Percentiles rank a stretch among this genome's conserved stretches.
Conservation (phyloP, 2,113 vertebrate species). For the Neolamprologus brichardi region DNA sequence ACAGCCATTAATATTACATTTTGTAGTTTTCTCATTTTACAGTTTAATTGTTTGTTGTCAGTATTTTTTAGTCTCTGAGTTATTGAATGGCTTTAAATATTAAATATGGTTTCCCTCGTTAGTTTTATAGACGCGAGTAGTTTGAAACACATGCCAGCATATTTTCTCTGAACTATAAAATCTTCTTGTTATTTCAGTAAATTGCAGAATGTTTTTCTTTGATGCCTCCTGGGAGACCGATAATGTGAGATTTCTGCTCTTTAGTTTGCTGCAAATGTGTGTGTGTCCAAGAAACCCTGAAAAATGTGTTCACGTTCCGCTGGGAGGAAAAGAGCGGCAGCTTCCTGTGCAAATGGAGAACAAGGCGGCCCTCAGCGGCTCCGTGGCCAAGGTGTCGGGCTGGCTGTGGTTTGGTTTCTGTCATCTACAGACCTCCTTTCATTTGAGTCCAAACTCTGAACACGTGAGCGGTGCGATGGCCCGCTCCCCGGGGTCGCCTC, state of each 20-base stretch:
- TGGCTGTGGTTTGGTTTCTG: not conserved
- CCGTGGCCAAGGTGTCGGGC: not conserved
- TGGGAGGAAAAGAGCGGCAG: not conserved
- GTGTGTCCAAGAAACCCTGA: not conserved
- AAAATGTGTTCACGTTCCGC: not conserved
- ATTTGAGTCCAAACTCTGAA: not conserved
- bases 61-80: rapidly evolving
- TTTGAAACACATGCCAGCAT: not conserved
- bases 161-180: not conserved
- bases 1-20: not conserved
- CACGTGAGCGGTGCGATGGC: not conserved
- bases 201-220: not conserved
- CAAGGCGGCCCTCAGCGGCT: not conserved
- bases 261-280: rapidly evolving
- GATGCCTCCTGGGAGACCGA: not conserved
- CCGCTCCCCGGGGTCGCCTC: not conserved
- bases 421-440: not conserved
- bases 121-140: not conserved
- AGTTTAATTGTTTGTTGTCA: not conserved
- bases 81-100: not conserved
- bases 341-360: not conserved
- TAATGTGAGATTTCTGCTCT: not conserved
- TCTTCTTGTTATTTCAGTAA: not conserved
- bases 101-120: not conserved
- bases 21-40: not conserved